These are phyloP conservation scores for Botrylloides violaceus DNA, from an alignment of 23 tunicate genomes.

Conservation along the genomic window DNA sequence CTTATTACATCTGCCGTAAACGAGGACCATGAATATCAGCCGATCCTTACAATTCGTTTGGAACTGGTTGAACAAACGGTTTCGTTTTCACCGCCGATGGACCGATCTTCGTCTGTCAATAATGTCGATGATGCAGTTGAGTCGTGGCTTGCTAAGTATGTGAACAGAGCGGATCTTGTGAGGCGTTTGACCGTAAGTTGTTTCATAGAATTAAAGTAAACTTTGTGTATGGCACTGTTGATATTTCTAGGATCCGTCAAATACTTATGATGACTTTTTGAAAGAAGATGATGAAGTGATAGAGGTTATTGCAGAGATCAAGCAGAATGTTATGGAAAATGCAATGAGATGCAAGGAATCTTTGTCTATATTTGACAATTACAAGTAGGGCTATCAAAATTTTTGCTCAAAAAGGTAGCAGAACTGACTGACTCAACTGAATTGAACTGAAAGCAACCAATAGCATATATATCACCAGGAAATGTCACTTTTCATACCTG, in stretches of 20 bases:
- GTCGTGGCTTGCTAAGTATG: slow-evolving; percentile 49
- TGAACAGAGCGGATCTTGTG: slow-evolving; percentile 60
- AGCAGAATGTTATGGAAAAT: slow-evolving; percentile 41
- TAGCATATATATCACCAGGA: too few species aligned
- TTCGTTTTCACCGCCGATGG: slow-evolving; percentile 78
- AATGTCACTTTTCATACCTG: too few species aligned
- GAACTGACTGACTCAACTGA: too few species aligned
- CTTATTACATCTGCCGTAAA: slow-evolving; percentile 32
- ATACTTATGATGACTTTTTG: slow-evolving; percentile 58
- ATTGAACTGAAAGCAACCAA: too few species aligned
- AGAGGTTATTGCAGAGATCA: slow-evolving; percentile 60
- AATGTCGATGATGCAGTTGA: slow-evolving; percentile 76
- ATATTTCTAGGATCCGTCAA: slow-evolving; percentile 47
- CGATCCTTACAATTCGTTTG: slow-evolving; percentile 60
- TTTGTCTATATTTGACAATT: slow-evolving; percentile 67
- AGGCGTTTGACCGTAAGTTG: slow-evolving; percentile 61
- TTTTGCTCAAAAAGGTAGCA: too few species aligned
- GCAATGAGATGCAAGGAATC: slow-evolving; percentile 58
- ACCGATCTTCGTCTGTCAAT: slow-evolving; percentile 87
- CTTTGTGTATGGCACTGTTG: too few species aligned
- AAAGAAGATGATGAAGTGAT: slow-evolving; percentile 58
- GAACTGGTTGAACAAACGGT: slow-evolving; percentile 89
- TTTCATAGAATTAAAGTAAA: background rate
- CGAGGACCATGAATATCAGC: background rate
- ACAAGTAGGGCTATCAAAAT: too few species aligned